These are phyloP conservation scores for Sussaba pulchella DNA, from an alignment of 2,888 invertebrate genomes.

Conservation along the genomic window DNA sequence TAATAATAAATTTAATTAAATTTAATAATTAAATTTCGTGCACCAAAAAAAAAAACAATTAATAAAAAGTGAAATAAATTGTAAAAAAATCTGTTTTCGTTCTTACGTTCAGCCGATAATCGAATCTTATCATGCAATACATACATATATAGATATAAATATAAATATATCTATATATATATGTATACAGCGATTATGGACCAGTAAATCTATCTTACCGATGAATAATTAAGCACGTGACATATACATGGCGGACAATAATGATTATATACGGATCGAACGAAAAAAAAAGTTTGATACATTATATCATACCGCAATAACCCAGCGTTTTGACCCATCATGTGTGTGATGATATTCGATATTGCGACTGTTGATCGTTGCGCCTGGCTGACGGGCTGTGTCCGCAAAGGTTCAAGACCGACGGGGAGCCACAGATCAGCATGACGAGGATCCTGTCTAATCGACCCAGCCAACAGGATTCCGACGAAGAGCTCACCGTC, in stretches of 20 bases:
- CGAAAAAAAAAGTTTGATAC: constrained; percentile 24
- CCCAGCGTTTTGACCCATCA: constrained; percentile 49
- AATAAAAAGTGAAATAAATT: not conserved
- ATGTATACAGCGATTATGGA: constrained; percentile 6
- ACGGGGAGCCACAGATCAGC: constrained; percentile 82
- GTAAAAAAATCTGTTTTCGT: constrained; percentile 36
- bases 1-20: not conserved
- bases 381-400: constrained; percentile 78
- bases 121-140: constrained; percentile 18
- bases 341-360: constrained; percentile 73
- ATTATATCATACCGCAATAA: constrained; percentile 34
- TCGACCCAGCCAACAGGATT: constrained; percentile 83
- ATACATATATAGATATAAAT: not conserved
- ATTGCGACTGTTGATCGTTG: constrained; percentile 83
- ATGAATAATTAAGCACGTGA: constrained; percentile 35
- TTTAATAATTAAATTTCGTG: not conserved
- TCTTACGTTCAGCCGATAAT: constrained; percentile 42
- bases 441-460: constrained; percentile 79
- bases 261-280: constrained; percentile 17
- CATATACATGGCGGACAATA: constrained; percentile 6
- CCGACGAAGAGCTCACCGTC: constrained; percentile 84
- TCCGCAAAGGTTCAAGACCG: constrained; percentile 84
- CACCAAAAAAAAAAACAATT: constrained; percentile 11
- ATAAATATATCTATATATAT: not conserved
- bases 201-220: constrained; percentile 20